Evolutionary conservation across 2,888 invertebrate genomes (phyloP).

Genomic region (Ligdia adustata): DNA sequence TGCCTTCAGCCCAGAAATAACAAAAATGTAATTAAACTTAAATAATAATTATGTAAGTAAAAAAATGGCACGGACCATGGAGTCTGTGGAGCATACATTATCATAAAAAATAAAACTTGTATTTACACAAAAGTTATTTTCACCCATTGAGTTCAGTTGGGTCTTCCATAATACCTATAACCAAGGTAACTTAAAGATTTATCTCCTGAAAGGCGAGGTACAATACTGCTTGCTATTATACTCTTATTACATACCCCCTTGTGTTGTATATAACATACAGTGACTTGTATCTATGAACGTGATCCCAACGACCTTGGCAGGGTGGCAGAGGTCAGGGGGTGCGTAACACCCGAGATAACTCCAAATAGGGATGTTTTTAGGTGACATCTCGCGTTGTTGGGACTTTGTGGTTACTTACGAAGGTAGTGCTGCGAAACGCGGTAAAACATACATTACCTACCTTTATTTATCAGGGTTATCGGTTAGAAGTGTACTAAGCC

Average conservation of each 20-base stretch:
- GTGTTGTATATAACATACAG: conserved; percentile 1
- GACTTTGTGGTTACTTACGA: conserved; percentile 6
- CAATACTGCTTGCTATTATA: conserved; percentile 7
- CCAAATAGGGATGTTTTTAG: conserved; percentile 14
- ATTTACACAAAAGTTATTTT: too few species aligned
- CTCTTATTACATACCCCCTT: not conserved
- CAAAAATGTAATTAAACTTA: too few species aligned
- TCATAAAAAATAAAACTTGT: too few species aligned
- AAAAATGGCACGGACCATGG: too few species aligned
- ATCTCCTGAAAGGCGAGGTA: not conserved
- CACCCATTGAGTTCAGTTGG: too few species aligned
- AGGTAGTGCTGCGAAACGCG: not conserved
- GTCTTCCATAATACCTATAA: too few species aligned
- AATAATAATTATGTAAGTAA: too few species aligned
- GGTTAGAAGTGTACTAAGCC: too few species aligned
- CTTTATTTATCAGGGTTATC: too few species aligned
- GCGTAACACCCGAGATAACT: conserved; percentile 18
- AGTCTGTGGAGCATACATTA: too few species aligned
- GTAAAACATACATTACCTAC: too few species aligned
- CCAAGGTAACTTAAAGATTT: not conserved
- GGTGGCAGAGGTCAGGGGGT: conserved; percentile 15
- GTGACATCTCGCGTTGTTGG: conserved; percentile 4
- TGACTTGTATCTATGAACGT: conserved; percentile 1
- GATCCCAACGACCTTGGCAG: conserved; percentile 12
- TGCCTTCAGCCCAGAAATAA: too few species aligned